Conservation (phyloP, 2,113 vertebrate species). For the Petaurus breviceps region DNA sequence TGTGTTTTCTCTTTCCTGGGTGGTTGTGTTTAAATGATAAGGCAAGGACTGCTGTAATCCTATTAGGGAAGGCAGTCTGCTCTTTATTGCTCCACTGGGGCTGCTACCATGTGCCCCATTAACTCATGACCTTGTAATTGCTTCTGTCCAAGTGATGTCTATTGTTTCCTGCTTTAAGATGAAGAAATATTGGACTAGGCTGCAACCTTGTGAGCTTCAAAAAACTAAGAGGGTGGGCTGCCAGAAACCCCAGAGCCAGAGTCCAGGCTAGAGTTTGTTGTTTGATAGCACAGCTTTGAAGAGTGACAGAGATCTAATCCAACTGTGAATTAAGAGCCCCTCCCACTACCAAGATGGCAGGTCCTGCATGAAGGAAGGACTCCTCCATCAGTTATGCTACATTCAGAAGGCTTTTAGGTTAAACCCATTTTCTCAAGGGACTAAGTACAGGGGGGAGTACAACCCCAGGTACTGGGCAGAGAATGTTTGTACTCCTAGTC, state of each 20-base stretch:
- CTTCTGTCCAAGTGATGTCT: not conserved
- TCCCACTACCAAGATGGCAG: not conserved
- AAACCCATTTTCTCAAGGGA: not conserved
- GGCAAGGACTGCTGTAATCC: not conserved
- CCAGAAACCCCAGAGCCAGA: not conserved
- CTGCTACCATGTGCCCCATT: not conserved
- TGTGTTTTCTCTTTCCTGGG: not conserved
- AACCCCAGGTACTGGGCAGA: not conserved
- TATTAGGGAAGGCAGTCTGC: not conserved
- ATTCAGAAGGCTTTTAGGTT: not conserved
- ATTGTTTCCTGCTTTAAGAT: not conserved
- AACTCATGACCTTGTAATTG: not conserved
- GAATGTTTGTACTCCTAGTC: not conserved
- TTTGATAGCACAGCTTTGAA: not conserved
- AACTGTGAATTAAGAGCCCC: not conserved
- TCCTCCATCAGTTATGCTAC: not conserved
- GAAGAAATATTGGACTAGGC: not conserved
- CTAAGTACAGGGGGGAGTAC: not conserved
- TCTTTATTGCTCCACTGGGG: not conserved
- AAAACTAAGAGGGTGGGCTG: not conserved
- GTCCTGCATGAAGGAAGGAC: not conserved
- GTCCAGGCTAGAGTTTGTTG: not conserved
- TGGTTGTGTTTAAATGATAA: not conserved
- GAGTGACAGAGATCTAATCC: not conserved
- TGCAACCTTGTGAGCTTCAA: not conserved